phyloP scores from a whole-genome alignment of 1,140 invertebrate species.

The Drosophila navojoa region DNA sequence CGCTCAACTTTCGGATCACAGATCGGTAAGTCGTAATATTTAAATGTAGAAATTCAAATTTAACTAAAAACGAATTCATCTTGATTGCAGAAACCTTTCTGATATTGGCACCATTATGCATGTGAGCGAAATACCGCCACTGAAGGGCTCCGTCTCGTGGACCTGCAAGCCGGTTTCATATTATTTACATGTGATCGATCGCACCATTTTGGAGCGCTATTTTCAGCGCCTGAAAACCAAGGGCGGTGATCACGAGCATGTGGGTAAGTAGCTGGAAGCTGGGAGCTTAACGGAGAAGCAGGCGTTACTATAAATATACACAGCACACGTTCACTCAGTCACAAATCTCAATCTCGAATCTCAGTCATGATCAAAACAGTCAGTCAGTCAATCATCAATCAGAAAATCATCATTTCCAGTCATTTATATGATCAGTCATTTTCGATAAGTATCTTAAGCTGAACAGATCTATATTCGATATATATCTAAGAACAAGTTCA shows the following conservation, averaged over 20 bases:
- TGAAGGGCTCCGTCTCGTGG: conserved; percentile 98
- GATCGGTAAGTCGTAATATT: conserved; percentile 89
- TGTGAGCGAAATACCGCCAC: conserved; percentile 96
- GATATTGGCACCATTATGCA: conserved; percentile 99
- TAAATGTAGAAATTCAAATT: background rate
- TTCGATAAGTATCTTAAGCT: background rate
- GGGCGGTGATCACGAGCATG: conserved; percentile 86
- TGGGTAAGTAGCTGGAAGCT: conserved; percentile 69
- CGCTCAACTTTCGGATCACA: conserved; percentile 98
- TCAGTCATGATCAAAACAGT: conserved; percentile 11
- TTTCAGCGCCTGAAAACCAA: conserved; percentile 96
- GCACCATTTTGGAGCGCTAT: conserved; percentile 97
- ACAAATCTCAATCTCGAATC: conserved; percentile 17
- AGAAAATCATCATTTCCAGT: conserved; percentile 28
- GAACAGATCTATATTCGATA: background rate
- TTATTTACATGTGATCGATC: conserved; percentile 98
- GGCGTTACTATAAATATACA: conserved; percentile 13
- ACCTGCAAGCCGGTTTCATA: conserved; percentile 99
- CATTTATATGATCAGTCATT: conserved; percentile 15
- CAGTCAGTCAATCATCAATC: conserved; percentile 20
- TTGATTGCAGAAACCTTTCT: conserved; percentile 86
- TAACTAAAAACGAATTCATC: background rate
- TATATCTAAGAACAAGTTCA: background rate
- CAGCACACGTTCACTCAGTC: conserved; percentile 24
- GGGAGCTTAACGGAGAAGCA: background rate